Percentiles rank a stretch among this genome's conserved stretches.
Evolutionary conservation across 53 echinoderm and acorn worm species (phyloP).

Genomic region (Holothuria leucospilota): DNA sequence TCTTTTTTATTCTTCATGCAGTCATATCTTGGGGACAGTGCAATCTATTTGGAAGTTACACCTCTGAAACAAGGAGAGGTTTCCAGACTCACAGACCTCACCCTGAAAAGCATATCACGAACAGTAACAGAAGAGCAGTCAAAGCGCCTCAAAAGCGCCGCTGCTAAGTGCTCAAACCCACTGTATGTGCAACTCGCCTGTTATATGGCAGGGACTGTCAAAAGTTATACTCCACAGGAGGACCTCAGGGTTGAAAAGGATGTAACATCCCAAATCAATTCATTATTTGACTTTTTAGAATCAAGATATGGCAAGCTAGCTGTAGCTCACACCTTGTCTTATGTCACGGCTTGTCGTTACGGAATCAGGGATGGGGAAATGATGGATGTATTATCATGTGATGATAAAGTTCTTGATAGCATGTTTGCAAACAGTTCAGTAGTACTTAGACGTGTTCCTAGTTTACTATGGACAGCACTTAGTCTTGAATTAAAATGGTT

Average conservation of each 20-base stretch:
- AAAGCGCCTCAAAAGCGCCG: constrained; percentile 69
- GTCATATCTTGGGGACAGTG: constrained; percentile 73
- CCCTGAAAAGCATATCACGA: constrained; percentile 77
- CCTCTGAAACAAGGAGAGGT: constrained; percentile 67
- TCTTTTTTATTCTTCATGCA: background rate
- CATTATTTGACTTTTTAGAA: constrained; percentile 77
- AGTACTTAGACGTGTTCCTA: constrained; percentile 75
- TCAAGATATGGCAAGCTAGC: constrained; percentile 79
- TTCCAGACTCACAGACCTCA: constrained; percentile 73
- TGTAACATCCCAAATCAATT: constrained; percentile 67
- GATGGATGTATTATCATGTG: constrained; percentile 90
- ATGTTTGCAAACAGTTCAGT: constrained; percentile 66
- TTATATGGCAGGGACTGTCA: constrained; percentile 73
- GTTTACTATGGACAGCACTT: constrained; percentile 84
- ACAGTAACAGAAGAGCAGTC: constrained; percentile 78
- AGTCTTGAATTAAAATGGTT: constrained; percentile 82
- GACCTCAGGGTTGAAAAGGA: constrained; percentile 66
- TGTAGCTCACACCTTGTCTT: constrained; percentile 67
- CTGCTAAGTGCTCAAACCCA: constrained; percentile 49
- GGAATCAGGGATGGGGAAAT: constrained; percentile 92
- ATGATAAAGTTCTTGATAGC: constrained; percentile 84
- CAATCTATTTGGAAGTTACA: constrained; percentile 82
- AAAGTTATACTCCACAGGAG: constrained; percentile 71
- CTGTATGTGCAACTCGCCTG: constrained; percentile 81
- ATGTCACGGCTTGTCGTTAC: constrained; percentile 74